These are phyloP conservation scores for Psettodes erumei DNA, from an alignment of 2,113 vertebrate genomes.

Conservation along the genomic window DNA sequence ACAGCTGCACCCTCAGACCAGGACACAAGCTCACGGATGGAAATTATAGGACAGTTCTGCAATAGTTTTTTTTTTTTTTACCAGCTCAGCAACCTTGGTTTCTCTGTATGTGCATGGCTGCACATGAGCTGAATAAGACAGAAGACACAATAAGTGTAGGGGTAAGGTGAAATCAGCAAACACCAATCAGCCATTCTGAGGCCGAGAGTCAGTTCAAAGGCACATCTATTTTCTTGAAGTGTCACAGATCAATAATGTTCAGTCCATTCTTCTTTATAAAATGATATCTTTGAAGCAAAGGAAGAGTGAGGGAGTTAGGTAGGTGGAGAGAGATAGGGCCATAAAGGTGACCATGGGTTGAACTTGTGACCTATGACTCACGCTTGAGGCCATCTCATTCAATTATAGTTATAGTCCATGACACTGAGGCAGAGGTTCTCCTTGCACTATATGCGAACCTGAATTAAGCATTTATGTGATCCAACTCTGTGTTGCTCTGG, in stretches of 20 bases:
- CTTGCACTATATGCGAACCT: conserved; percentile 3
- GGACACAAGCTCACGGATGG: conserved; percentile 52
- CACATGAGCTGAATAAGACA: conserved; percentile 50
- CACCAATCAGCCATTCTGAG: conserved; percentile 46
- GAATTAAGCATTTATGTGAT: conserved; percentile 53
- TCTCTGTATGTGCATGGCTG: conserved; percentile 50
- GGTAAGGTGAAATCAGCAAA: conserved; percentile 49
- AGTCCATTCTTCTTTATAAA: conserved; percentile 54
- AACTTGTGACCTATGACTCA: conserved; percentile 60
- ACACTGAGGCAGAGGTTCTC: conserved; percentile 29
- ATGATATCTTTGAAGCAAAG: conserved; percentile 49
- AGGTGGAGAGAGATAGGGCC: conserved; percentile 44
- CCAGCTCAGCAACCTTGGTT: conserved; percentile 48
- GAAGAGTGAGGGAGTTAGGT: conserved; percentile 34
- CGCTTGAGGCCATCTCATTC: conserved; percentile 49
- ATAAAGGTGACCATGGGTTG: conserved; percentile 39
- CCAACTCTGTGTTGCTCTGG: conserved; percentile 2
- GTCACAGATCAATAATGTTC: conserved; percentile 59
- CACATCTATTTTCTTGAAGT: conserved; percentile 65
- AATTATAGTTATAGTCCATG: conserved; percentile 56
- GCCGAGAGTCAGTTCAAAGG: conserved; percentile 35
- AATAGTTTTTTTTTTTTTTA: conserved; percentile 36
- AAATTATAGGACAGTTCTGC: conserved; percentile 67
- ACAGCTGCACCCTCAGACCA: conserved; percentile 3
- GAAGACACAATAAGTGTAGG: conserved; percentile 29